phyloP scores from a whole-genome alignment of 2,888 invertebrate species.

The Tricholauxania praeusta region DNA sequence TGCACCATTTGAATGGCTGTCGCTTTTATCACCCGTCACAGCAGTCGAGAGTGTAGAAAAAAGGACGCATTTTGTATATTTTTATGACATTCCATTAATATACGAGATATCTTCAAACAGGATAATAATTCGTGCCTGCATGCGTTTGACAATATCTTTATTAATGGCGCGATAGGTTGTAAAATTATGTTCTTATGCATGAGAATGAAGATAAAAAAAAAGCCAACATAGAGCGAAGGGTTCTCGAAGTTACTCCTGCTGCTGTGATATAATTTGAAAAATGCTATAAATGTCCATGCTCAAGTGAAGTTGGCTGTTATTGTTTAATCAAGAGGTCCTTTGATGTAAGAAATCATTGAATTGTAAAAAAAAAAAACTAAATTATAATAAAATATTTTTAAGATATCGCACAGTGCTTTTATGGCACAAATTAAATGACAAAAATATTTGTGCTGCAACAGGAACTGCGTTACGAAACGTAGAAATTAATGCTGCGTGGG shows the following conservation, averaged over 20 bases:
- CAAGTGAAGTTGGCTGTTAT: no score
- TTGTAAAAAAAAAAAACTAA: conserved; percentile 19
- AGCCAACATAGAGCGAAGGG: no score
- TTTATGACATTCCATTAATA: conserved; percentile 33
- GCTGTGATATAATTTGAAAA: no score
- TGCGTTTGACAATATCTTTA: conserved; percentile 33
- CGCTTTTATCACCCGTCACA: background rate
- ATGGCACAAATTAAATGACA: no score
- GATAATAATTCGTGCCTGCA: conserved; percentile 31
- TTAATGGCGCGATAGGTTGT: conserved; percentile 24
- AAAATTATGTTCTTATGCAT: background rate
- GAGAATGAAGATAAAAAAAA: background rate
- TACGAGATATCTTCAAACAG: conserved; percentile 11
- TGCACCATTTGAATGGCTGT: background rate
- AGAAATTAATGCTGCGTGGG: no score
- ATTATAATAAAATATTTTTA: background rate
- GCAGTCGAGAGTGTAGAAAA: no score
- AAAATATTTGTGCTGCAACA: no score
- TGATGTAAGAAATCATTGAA: conserved; percentile 27
- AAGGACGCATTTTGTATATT: background rate
- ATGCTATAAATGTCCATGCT: no score
- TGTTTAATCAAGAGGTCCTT: background rate
- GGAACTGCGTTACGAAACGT: no score
- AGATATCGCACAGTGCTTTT: no score
- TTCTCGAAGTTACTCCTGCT: no score